A percentile compares a stretch with the other conserved stretches of the same genome.
These are phyloP conservation scores for Trichonephila clavata DNA, from an alignment of 1,140 invertebrate species.

Conservation along the genomic window DNA sequence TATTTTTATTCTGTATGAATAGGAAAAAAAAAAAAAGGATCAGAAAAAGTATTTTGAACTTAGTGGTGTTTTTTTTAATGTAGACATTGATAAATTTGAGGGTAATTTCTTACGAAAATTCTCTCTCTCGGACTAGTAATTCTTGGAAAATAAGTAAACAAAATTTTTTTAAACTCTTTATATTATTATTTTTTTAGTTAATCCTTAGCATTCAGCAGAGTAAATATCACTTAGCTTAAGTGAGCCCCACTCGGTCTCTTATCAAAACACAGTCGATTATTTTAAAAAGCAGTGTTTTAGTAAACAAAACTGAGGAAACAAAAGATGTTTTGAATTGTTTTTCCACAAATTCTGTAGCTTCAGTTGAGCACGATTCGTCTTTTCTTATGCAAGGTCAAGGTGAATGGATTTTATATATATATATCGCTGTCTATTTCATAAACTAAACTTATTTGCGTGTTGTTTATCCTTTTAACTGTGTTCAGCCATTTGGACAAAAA, in stretches of 20 bases:
- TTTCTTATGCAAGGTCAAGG: neutral
- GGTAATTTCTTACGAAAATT: neutral
- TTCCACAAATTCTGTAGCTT: neutral
- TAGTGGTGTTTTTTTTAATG: no score
- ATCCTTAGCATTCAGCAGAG: neutral
- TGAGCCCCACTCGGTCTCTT: neutral
- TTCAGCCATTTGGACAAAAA: neutral
- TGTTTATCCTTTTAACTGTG: neutral
- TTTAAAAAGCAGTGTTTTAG: neutral
- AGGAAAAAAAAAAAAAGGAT: no score
- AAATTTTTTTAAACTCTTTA: neutral
- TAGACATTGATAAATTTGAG: neutral
- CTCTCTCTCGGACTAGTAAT: no score
- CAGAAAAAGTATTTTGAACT: no score
- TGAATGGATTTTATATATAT: constrained; percentile 1
- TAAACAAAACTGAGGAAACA: constrained; percentile 7
- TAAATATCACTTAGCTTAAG: constrained; percentile 1
- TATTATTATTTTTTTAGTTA: neutral
- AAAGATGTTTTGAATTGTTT: neutral
- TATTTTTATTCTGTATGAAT: no score
- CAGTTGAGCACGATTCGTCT: neutral
- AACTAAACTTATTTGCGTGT: neutral
- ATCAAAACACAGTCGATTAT: neutral
- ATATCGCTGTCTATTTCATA: neutral
- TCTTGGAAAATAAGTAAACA: neutral